These are phyloP conservation scores for Sturnus vulgaris DNA, from an alignment of 2,113 vertebrate genomes.

Conservation along the genomic window DNA sequence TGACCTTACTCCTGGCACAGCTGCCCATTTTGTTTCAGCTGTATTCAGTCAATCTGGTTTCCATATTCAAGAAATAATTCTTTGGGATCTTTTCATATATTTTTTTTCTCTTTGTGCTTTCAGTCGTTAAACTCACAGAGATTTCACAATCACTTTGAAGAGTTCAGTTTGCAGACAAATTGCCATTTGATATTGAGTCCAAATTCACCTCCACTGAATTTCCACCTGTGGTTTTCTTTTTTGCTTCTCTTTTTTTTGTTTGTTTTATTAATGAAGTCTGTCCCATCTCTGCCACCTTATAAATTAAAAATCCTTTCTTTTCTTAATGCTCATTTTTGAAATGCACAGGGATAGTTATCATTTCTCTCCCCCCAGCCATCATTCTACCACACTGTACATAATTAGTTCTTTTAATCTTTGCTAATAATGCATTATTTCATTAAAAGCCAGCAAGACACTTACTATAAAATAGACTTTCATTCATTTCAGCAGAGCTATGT, in stretches of 20 bases:
- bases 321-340: neutral
- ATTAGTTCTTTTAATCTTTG: constrained; percentile 42
- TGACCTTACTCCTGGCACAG: neutral
- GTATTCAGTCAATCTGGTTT: neutral
- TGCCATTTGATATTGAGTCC: neutral
- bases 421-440: constrained; percentile 24
- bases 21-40: neutral
- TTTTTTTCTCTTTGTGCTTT: neutral
- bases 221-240: neutral
- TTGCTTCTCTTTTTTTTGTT: neutral
- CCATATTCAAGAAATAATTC: neutral
- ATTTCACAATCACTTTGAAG: neutral
- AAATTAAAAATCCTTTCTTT: neutral
- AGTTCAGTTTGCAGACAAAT: neutral
- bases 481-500: neutral
- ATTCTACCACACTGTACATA: neutral
- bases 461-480: neutral
- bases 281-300: neutral
- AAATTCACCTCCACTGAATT: neutral
- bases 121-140: neutral
- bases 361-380: neutral
- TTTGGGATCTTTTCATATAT: neutral
- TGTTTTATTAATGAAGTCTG: neutral
- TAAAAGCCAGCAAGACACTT: neutral
- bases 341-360: neutral